Percentiles rank a stretch among this genome's conserved stretches.
These are phyloP conservation scores for Neoseiulus cucumeris DNA, from an alignment of 1,140 invertebrate genomes.

Conservation along the genomic window DNA sequence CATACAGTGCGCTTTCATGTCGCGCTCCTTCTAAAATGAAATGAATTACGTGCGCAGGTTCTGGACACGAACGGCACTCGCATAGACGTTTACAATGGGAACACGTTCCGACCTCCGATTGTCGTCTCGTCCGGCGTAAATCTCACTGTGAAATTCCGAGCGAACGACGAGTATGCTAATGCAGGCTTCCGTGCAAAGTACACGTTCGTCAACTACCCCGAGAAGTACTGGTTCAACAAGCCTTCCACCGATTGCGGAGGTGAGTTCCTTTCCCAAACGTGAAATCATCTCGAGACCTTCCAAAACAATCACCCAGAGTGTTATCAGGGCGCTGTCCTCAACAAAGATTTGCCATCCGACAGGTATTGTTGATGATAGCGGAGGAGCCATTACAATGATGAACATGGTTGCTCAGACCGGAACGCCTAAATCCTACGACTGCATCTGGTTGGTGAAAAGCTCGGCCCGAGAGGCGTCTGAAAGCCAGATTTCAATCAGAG, in stretches of 20 bases:
- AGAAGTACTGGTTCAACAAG: conserved; percentile 16
- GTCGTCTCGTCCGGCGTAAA: conserved; percentile 42
- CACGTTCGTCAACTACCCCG: conserved; percentile 30
- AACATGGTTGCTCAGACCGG: conserved; percentile 41
- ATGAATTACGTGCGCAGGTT: conserved; percentile 31
- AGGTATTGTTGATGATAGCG: conserved; percentile 46
- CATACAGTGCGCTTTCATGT: background rate
- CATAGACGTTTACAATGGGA: conserved; percentile 41
- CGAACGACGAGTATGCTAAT: conserved; percentile 41
- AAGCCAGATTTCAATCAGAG: conserved; percentile 44
- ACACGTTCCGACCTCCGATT: conserved; percentile 44
- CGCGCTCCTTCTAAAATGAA: background rate
- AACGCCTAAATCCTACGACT: conserved; percentile 37
- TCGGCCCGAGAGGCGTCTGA: conserved; percentile 12
- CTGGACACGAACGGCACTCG: conserved; percentile 47
- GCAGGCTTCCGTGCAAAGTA: conserved; percentile 46
- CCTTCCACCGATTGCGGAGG: conserved; percentile 15
- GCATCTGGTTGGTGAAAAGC: conserved; percentile 46
- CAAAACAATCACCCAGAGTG: background rate
- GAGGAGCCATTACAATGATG: conserved; percentile 55
- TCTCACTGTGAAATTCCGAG: conserved; percentile 43
- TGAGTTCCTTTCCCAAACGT: background rate
- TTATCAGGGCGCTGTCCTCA: background rate
- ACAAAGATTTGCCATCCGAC: conserved; percentile 21
- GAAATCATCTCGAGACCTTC: background rate